These are phyloP conservation scores for Aspiorhynchus laticeps DNA, from an alignment of 2,113 vertebrate species.

Conservation along the genomic window DNA sequence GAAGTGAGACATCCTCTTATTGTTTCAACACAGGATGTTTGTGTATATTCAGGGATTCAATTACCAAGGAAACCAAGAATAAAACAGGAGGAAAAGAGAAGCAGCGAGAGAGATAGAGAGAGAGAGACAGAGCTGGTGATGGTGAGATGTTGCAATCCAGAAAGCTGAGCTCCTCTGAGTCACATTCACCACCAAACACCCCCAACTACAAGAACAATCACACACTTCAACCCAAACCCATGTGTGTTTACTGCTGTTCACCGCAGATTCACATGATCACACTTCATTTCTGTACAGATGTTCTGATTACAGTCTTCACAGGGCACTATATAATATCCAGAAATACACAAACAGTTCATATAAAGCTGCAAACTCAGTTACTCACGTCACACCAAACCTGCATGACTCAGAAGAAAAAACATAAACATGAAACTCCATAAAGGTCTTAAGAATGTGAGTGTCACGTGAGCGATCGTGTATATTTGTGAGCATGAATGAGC, in stretches of 20 bases:
- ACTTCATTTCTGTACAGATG: not conserved
- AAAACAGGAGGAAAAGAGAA: conserved; percentile 2
- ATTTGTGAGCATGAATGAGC: not conserved
- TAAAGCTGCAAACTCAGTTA: too few species aligned
- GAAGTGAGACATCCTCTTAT: conserved; percentile 51
- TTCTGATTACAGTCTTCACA: not conserved
- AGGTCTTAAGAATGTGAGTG: too few species aligned
- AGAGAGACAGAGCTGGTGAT: conserved; percentile 13
- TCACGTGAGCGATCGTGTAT: not conserved
- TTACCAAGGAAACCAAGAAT: conserved; percentile 40
- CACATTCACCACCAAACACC: not conserved
- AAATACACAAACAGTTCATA: not conserved
- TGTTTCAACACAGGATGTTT: conserved; percentile 59
- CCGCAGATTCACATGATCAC: not conserved
- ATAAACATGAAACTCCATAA: not conserved
- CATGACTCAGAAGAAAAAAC: not conserved
- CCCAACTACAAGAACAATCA: not conserved
- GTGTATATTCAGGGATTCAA: conserved; percentile 42
- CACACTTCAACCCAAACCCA: not conserved
- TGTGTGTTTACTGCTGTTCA: not conserved
- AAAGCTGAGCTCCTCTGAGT: not conserved
- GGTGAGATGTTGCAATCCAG: conserved; percentile 1
- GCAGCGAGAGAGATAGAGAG: conserved; percentile 9
- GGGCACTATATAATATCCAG: not conserved
- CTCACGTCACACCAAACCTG: too few species aligned